Evolutionary conservation across 2,888 invertebrate genomes (phyloP).

Genomic region (Xestoiulus laeticollis): DNA sequence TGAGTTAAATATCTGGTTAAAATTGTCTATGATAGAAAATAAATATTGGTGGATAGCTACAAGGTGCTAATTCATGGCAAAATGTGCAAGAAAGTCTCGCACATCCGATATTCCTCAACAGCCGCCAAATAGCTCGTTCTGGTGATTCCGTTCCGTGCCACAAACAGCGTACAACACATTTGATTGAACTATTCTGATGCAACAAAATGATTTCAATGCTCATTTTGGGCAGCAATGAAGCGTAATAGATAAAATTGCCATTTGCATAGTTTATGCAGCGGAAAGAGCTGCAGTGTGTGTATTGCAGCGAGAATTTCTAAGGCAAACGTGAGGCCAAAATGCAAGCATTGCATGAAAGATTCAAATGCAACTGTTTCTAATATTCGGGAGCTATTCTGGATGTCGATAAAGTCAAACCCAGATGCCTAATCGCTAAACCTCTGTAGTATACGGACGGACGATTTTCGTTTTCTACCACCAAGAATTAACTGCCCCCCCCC

Average conservation of each 20-base stretch:
- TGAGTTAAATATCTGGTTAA: no score
- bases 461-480: conserved; percentile 12
- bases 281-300: background rate
- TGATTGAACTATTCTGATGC: conserved; percentile 30
- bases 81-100: background rate
- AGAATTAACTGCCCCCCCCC: conserved; percentile 36
- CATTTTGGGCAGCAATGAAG: conserved; percentile 24
- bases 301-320: background rate
- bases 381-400: background rate
- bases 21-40: no score
- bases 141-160: conserved; percentile 9
- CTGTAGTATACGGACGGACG: conserved; percentile 36
- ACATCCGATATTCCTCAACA: background rate
- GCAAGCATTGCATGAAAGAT: background rate
- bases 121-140: background rate
- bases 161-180: conserved; percentile 39
- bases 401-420: conserved; percentile 32
- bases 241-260: conserved; percentile 39
- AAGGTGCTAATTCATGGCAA: background rate
- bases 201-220: conserved; percentile 29
- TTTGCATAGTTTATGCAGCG: conserved; percentile 35
- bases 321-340: background rate
- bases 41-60: no score
- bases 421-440: conserved; percentile 23
- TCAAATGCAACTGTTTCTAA: background rate